Percentiles rank a stretch among this genome's conserved stretches.
These are phyloP conservation scores for Microctonus hyperodae DNA, from an alignment of 2,888 invertebrate species.

Conservation along the genomic window DNA sequence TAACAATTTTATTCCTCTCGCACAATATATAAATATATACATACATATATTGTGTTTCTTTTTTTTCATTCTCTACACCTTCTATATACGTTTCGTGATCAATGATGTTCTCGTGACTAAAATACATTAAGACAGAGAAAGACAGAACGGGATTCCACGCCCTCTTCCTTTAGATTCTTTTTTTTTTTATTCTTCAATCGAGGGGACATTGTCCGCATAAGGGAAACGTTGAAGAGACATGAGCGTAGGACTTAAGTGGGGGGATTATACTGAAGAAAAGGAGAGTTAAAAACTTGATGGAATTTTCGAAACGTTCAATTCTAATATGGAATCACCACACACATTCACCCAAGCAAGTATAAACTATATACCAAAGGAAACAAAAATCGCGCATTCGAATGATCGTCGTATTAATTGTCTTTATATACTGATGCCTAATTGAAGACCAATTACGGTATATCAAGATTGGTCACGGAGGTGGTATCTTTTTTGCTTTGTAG, in stretches of 20 bases:
- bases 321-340: constrained; percentile 4
- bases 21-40: too few species aligned
- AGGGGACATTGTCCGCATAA: constrained; percentile 25
- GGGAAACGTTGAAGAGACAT: neutral
- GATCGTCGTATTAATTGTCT: constrained; percentile 44
- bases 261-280: constrained; percentile 1
- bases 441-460: constrained; percentile 45
- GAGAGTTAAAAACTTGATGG: constrained; percentile 22
- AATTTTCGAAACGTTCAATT: constrained; percentile 14
- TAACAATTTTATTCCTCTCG: constrained; percentile 22
- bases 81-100: constrained; percentile 31
- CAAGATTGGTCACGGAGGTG: constrained; percentile 28
- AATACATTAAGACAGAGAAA: constrained; percentile 30
- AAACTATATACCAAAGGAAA: neutral
- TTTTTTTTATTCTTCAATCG: constrained; percentile 8
- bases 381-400: neutral
- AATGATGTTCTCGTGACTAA: constrained; percentile 42
- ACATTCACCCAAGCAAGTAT: neutral
- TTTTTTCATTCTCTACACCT: constrained; percentile 17
- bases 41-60: too few species aligned
- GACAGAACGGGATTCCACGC: constrained; percentile 23
- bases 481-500: constrained; percentile 9
- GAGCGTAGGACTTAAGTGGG: neutral
- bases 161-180: constrained; percentile 23
- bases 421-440: constrained; percentile 43